phyloP scores from a whole-genome alignment of 1,140 invertebrate species.

The Papilio glaucus region DNA sequence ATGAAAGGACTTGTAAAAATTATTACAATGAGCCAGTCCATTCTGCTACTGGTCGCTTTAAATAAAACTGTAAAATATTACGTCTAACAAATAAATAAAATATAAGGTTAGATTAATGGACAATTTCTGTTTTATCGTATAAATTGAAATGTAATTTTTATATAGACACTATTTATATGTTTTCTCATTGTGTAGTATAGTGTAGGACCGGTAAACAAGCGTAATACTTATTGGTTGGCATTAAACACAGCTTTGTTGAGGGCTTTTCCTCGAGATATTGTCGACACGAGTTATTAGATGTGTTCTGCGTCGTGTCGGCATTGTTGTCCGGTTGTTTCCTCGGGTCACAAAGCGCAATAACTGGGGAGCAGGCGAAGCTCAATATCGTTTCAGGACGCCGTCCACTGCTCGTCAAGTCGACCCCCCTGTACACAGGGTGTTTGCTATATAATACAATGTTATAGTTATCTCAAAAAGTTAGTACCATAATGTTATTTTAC shows the following conservation, averaged over 20 bases:
- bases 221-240: slow-evolving; percentile 29
- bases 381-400: slow-evolving; percentile 41
- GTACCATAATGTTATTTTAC: too few relatives aligned
- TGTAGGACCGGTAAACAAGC: neutral
- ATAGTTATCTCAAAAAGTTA: too few relatives aligned
- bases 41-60: too few relatives aligned
- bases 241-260: slow-evolving; percentile 25
- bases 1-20: too few relatives aligned
- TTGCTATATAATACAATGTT: neutral
- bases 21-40: too few relatives aligned
- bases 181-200: neutral
- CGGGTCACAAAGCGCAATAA: slow-evolving; percentile 35
- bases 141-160: too few relatives aligned
- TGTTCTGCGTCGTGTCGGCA: slow-evolving; percentile 25
- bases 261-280: slow-evolving; percentile 20
- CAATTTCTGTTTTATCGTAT: too few relatives aligned
- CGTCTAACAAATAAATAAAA: too few relatives aligned
- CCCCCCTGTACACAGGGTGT: slow-evolving; percentile 35
- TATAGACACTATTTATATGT: neutral
- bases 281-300: slow-evolving; percentile 32
- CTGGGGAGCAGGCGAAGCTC: slow-evolving; percentile 29
- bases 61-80: too few relatives aligned
- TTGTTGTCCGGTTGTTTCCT: slow-evolving; percentile 33
- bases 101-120: too few relatives aligned
- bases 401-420: slow-evolving; percentile 47